phyloP scores from a whole-genome alignment of 2,797 vertebrate species.

The Pachyuromys duprasi region DNA sequence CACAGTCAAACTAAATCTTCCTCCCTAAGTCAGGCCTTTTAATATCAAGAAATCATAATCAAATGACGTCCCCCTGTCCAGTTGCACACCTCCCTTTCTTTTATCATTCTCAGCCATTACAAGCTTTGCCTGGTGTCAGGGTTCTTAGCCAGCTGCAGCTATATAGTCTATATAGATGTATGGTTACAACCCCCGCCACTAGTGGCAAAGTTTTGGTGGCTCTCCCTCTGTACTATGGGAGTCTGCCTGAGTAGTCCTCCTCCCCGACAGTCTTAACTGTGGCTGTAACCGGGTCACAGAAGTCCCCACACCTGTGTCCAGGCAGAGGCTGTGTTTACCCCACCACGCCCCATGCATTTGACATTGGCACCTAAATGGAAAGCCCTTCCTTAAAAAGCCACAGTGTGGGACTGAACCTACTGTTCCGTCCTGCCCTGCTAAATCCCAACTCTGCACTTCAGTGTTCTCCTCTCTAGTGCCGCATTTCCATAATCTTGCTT shows the following conservation, averaged over 20 bases:
- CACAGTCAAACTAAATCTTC: not conserved
- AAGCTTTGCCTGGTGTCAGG: not conserved
- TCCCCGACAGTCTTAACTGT: not conserved
- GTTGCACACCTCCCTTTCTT: too few relatives aligned
- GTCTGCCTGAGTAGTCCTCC: not conserved
- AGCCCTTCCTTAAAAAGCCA: not conserved
- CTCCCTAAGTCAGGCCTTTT: not conserved
- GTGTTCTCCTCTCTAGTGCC: not conserved
- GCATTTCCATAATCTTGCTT: not conserved
- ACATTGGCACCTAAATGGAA: not conserved
- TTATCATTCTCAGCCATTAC: not conserved
- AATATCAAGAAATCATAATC: not conserved
- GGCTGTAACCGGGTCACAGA: not conserved
- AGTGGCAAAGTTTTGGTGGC: not conserved
- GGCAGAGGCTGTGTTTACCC: not conserved
- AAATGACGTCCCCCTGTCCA: not conserved
- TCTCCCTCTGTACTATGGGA: not conserved
- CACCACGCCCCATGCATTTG: not conserved
- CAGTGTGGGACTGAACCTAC: not conserved
- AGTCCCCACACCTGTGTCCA: not conserved
- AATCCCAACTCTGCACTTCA: not conserved
- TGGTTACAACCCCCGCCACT: not conserved
- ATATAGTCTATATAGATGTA: not conserved
- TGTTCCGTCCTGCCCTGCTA: not conserved
- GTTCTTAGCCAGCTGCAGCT: not conserved